Evolutionary conservation across 2,797 vertebrate genomes (phyloP), one percentile per base, ranked within the genome.

Genomic region (Microcaecilia unicolor): DNA sequence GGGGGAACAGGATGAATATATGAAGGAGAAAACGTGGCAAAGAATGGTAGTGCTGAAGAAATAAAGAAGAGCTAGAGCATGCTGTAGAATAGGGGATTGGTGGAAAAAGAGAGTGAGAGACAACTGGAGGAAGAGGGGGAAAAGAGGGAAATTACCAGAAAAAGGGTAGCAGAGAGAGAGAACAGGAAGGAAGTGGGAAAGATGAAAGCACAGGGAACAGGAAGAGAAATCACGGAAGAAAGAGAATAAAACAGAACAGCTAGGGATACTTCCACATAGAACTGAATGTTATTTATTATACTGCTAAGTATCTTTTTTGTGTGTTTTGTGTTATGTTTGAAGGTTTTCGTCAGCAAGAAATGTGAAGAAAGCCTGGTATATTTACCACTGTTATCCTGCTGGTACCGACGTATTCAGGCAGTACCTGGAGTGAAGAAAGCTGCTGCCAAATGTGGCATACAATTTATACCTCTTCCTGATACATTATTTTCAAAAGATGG

Each of bases 381-480:
- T 8, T 76, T 98, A 29, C 92, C 93, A 2, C 66, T 91, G 39
- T 75, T 98, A 55, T 56, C 74, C 27, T 61, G 70, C 4, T 99
- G 94, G 96, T 93, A 94, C 70, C 60, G 10, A 33, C 83, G 80
- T 25, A 77, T 96, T 40, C 89, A 88, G 34, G 80, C 90, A 61
- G 84, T 99, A 15, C 87, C 91, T 3, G 74, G 86, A 40, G 77
- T 97, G n/a, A 74, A 70, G 30, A 48, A 46, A 27, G 85, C 92
- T 21, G 84, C 90, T 34, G 28, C 56, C 29, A 82, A 72, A 38
- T 95, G 91, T 58, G 85, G 78, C 16, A 84, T 98, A 35, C 36
- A 59, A 10, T 64, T 95, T 41, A 69, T 83, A 17, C 66, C 42
- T 8, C 59, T 76, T 26, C 56, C 60, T 29, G 49, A 60, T 34